Evolutionary conservation across 2,888 invertebrate species (phyloP), one percentile per base, ranked within the genome.

Genomic region (Agrochola litura): DNA sequence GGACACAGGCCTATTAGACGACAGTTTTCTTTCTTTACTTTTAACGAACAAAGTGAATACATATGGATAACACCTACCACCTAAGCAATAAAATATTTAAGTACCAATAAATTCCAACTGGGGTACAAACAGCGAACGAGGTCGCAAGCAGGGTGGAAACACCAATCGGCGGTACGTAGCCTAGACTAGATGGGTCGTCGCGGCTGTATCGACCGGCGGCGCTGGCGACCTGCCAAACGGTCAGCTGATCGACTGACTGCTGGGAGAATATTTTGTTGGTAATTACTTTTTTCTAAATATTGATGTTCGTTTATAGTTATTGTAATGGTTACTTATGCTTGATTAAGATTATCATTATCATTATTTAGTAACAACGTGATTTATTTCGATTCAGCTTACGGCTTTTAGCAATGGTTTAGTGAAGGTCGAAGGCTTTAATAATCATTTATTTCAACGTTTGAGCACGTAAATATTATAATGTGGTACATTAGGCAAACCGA

Each of bases 161-260:
- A 73, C 69, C 60, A 77, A 64, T 72, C 10, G 72, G 64, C 52
- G 75, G 78, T 68, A 74, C 54, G 66, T 73, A 64, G 9, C 64
- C 77, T 49, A 87, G 87, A 83, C 89, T 76, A 77, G 81, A 81
- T 72, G 81, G 76, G 76, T 79, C 71, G 80, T 49, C 76, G 69
- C 72, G 75, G 74, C 49, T 49, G 64, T 89, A 89, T 89, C 86
- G 90, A 90, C 84, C 89, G 79, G 65, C 52, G 49, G 74, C 37
- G n/a, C 75, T 89, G 89, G 89, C 89, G 68, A 60, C 64, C 71
- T 65, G 88, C 90, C 90, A 90, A 75, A 14, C 77, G 67, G 76
- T 73, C 88, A 88, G 82, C 89, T 86, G 89, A 80, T 80, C 79
- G 61, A 58, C 41, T 75, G 73, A 66, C 63, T 72, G 58, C 2